Evolutionary conservation across 2,888 invertebrate genomes (phyloP), one percentile per base, ranked within the genome.

Genomic region (Sinentomon sp.): DNA sequence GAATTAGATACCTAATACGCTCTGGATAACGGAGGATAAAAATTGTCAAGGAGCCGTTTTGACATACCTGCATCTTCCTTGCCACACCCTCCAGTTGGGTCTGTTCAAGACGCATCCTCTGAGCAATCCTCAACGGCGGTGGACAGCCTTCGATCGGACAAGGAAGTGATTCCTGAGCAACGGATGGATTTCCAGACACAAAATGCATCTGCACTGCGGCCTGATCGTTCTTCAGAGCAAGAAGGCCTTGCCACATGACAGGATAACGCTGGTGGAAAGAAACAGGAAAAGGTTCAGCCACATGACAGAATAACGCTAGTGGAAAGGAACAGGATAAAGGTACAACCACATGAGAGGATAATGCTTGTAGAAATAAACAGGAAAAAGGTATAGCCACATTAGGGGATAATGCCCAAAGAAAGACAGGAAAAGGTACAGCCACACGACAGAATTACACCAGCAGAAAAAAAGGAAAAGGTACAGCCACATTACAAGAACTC

Each of bases 311-410:
- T 87, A 87, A 36, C 80, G 70, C 68, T 85, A 67, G 12, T 57
- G 53, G 35, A 43, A 26, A 14, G 24, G 6, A 18, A 4, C 17
- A 3, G 10, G 32, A 94, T 9, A 55, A 38, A 82, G 57, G 2
- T 94, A 87, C 57, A 89, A 87, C 94, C 94, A 94, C 75, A 89
- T 80, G 28, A 87, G 75, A 7, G 89, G 89, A 55, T 87, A 87
- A 36, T 80, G 70, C 68, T 85, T 67, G 12, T 57, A 17, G 12
- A 18, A 32, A 9, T 10, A 16, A 22, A 29, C 16, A 16, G 12
- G 14, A 26, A 26, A 5, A 24, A 28, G 12, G 22, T 27, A 13
- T 16, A 5, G 4, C 26, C 2, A 22, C 7, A 14, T n/a, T n/a
- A n/a, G n/a, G n/a, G n/a, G n/a, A n/a, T n/a, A n/a, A n/a, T n/a